phyloP scores from a whole-genome alignment of 1,140 invertebrate genomes.

The Probaryconus sp. region DNA sequence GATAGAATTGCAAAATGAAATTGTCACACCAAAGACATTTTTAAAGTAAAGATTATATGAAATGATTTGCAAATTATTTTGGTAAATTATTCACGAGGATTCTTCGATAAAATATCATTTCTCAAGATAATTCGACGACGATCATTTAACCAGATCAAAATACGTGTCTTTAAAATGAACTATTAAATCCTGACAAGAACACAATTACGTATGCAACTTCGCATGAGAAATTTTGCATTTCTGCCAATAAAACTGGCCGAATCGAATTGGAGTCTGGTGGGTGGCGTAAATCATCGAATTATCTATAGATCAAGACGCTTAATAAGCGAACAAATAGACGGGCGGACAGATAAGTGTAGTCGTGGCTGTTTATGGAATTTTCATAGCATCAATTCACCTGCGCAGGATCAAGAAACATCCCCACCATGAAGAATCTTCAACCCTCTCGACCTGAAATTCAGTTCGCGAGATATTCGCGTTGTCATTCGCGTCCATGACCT shows the following conservation, averaged over 20 bases:
- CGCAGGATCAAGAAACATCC: conserved; percentile 63
- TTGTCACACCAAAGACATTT: no score
- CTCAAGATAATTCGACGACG: no score
- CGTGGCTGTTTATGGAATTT: conserved; percentile 47
- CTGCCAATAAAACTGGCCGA: no score
- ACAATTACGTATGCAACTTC: no score
- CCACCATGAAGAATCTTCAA: conserved; percentile 37
- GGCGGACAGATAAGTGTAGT: conserved; percentile 33
- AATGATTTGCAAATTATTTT: no score
- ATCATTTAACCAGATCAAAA: no score
- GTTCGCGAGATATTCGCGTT: conserved; percentile 51
- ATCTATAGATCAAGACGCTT: conserved; percentile 47
- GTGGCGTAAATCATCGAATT: conserved; percentile 48
- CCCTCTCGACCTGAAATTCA: conserved; percentile 49
- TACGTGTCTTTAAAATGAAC: no score
- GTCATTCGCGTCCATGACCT: conserved; percentile 72
- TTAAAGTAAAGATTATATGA: no score
- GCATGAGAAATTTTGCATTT: no score
- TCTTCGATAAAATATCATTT: no score
- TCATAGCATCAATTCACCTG: conserved; percentile 54
- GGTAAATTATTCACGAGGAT: no score
- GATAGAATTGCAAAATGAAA: not conserved
- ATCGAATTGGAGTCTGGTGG: not conserved
- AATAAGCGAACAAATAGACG: conserved; percentile 43
- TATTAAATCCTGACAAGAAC: no score